Conservation (phyloP, 2,113 vertebrate species). For the Baryphthengus martii region DNA sequence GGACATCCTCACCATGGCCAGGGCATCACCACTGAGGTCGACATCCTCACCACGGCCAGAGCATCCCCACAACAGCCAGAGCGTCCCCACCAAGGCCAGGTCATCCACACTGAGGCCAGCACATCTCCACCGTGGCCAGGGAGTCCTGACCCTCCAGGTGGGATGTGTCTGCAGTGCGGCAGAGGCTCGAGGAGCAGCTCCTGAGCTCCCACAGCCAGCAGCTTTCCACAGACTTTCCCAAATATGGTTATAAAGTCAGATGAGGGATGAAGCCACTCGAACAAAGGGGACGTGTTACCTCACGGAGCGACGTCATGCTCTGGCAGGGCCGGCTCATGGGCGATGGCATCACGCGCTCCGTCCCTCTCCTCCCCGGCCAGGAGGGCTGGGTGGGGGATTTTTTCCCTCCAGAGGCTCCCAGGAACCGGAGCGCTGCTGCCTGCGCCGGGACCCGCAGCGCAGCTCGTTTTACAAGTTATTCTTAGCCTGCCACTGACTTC, state of each 20-base stretch:
- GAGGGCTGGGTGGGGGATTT: background rate
- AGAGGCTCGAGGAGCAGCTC: background rate
- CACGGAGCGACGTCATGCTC: background rate
- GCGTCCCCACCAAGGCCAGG: fast-evolving
- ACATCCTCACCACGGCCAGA: fast-evolving
- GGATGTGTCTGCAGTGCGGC: background rate
- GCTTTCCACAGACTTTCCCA: slow-evolving; percentile 11
- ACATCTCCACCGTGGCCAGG: fast-evolving
- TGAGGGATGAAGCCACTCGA: background rate
- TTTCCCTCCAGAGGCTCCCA: background rate
- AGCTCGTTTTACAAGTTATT: background rate
- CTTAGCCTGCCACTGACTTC: background rate
- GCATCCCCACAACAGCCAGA: fast-evolving
- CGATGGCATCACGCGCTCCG: background rate
- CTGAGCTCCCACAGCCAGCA: background rate
- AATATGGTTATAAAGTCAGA: slow-evolving; percentile 3
- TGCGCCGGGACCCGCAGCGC: background rate
- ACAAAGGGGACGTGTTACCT: background rate
- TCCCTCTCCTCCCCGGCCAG: background rate
- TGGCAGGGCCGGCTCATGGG: background rate
- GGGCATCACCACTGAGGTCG: fast-evolving
- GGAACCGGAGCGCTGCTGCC: background rate
- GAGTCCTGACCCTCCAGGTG: background rate
- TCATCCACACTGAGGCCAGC: fast-evolving
- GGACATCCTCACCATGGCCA: fast-evolving